These are phyloP conservation scores for Piprites chloris DNA, from an alignment of 2,113 vertebrate species.

Conservation along the genomic window DNA sequence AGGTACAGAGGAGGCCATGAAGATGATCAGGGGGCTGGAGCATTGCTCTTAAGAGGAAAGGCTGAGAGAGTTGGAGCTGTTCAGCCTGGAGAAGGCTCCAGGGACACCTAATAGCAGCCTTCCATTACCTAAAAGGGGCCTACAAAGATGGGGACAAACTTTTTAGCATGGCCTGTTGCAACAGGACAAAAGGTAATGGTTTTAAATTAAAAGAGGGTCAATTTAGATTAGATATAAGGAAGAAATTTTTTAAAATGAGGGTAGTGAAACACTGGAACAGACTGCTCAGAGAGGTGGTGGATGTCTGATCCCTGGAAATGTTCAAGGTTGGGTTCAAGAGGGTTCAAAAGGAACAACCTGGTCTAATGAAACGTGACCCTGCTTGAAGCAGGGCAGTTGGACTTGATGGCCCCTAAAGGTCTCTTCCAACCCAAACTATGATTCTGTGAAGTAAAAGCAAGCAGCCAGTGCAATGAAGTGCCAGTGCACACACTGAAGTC, in stretches of 20 bases:
- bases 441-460: not conserved
- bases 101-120: not conserved
- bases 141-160: not conserved
- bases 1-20: not conserved
- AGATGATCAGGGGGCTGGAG: not conserved
- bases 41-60: not conserved
- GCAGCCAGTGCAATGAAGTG: not conserved
- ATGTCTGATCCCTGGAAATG: not conserved
- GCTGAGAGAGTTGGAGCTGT: not conserved
- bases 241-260: not conserved
- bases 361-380: not conserved
- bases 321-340: not conserved
- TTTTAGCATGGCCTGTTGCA: not conserved
- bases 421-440: not conserved
- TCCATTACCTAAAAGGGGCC: not conserved
- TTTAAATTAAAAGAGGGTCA: not conserved
- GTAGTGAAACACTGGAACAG: not conserved
- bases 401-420: too few species aligned
- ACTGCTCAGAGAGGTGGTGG: not conserved
- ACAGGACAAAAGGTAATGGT: not conserved
- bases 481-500: accelerated
- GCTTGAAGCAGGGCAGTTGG: not conserved
- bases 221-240: not conserved
- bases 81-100: not conserved
- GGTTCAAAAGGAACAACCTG: not conserved